phyloP scores from a whole-genome alignment of 2,113 vertebrate genomes.

The Ptilorrhoa leucosticta region DNA sequence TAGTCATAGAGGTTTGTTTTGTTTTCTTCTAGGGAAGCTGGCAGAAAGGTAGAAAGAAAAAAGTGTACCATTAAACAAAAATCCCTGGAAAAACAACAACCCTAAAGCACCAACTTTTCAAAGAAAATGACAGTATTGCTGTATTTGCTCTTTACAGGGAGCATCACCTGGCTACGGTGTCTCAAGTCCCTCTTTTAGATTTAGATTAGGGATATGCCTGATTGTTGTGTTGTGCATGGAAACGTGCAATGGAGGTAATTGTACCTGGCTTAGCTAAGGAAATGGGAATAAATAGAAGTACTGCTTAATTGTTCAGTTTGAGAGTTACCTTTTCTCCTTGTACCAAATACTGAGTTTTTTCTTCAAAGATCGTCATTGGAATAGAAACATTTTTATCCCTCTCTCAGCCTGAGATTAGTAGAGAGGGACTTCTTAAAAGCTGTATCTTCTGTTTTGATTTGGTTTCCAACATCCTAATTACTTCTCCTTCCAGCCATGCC shows the following conservation, averaged over 20 bases:
- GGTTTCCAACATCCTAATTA: not conserved
- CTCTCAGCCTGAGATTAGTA: not conserved
- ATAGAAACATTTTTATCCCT: not conserved
- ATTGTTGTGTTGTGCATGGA: not conserved
- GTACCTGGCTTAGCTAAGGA: not conserved
- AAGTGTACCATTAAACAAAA: not conserved
- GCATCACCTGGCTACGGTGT: not conserved
- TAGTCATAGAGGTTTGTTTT: conserved; percentile 38
- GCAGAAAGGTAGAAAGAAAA: conserved; percentile 3
- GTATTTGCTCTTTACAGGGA: not conserved
- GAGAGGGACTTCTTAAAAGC: not conserved
- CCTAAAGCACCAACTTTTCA: not conserved
- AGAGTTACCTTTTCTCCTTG: not conserved
- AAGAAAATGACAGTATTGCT: not conserved
- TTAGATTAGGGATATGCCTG: not conserved
- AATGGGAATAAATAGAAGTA: not conserved
- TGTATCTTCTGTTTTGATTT: not conserved
- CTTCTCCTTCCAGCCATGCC: not conserved
- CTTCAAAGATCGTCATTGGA: not conserved
- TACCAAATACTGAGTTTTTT: not conserved
- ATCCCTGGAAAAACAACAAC: not conserved
- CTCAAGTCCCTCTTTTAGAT: not conserved
- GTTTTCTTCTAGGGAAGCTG: conserved; percentile 2
- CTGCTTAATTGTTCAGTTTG: not conserved
- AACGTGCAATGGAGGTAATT: not conserved